Percentiles rank a stretch among this genome's conserved stretches.
These are phyloP conservation scores for Anastrepha obliqua DNA, from an alignment of 1,140 invertebrate genomes.

Conservation along the genomic window DNA sequence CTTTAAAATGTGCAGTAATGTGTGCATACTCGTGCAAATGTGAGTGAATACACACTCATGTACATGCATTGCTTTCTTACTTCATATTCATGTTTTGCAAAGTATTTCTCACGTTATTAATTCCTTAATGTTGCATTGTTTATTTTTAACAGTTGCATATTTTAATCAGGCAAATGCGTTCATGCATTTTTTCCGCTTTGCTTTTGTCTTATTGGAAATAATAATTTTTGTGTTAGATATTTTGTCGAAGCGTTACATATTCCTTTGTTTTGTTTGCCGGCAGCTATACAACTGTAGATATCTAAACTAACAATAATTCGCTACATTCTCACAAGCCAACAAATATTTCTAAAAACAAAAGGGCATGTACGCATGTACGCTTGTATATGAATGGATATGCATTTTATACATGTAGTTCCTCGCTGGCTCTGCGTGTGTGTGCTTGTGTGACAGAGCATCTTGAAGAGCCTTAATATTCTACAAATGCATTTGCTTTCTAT, in stretches of 20 bases:
- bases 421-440: neutral
- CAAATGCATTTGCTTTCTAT: conserved; percentile 24
- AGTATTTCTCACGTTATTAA: conserved; percentile 33
- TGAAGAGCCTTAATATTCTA: neutral
- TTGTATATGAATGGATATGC: neutral
- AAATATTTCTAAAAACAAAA: no score
- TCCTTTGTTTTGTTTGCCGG: conserved; percentile 21
- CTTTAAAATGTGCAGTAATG: no score
- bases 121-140: conserved; percentile 21
- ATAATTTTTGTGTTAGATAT: conserved; percentile 34
- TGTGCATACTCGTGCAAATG: no score
- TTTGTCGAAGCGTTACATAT: conserved; percentile 4
- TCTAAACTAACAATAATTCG: conserved; percentile 43
- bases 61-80: no score
- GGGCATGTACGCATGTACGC: no score
- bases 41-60: no score
- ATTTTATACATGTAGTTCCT: neutral
- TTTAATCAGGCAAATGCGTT: conserved; percentile 46
- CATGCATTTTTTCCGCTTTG: conserved; percentile 15
- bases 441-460: no score
- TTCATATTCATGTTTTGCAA: neutral
- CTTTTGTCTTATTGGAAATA: conserved; percentile 42
- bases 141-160: neutral
- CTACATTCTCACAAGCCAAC: neutral
- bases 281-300: neutral